Evolutionary conservation across 2,113 vertebrate species (phyloP), one percentile per base, ranked within the genome.

Genomic region (Archilochus colubris): DNA sequence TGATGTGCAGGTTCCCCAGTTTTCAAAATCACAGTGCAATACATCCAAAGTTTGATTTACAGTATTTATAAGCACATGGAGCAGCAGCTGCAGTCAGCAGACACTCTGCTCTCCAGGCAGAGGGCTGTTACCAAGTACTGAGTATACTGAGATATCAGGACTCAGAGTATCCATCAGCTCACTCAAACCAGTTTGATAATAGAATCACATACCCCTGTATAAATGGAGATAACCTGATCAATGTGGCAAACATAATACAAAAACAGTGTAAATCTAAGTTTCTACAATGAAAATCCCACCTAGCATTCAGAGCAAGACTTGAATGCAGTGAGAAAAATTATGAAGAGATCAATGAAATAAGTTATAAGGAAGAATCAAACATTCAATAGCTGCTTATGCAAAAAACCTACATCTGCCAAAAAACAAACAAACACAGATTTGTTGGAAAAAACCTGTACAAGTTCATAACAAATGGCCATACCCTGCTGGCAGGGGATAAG

Each of bases 341-440:
- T 40, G 50, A 86, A 88, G 55, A 28, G 30, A 69, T 40, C 77
- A 53, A 79, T 70, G 84, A 92, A 91, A 67, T 57, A 36, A 90
- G 84, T 44, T 21, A 83, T 63, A 50, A 84, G 27, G 40, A 78
- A 78, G 92, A 64, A 61, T 21, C 57, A 86, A 81, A 83, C 31
- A 89, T 68, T 70, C 86, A 54, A 81, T 19, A 72, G 80, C 23
- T 78, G 57, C 82, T 94, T 89, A 83, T 53, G 82, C 57, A 86
- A 55, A 83, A 86, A 62, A 7, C 7, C 9, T 22, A 58, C 7
- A 50, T 12, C 57, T 76, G 22, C 43, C 36, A 84, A 92, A 86
- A 43, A 86, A 19, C 68, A 91, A 82, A 93, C 67, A 48, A 91
- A 48, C 76, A 88, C 61, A 64, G 43, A 74, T 38, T 62, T 69